phyloP scores from a whole-genome alignment of 2,113 vertebrate genomes.

The Candoia aspera region DNA sequence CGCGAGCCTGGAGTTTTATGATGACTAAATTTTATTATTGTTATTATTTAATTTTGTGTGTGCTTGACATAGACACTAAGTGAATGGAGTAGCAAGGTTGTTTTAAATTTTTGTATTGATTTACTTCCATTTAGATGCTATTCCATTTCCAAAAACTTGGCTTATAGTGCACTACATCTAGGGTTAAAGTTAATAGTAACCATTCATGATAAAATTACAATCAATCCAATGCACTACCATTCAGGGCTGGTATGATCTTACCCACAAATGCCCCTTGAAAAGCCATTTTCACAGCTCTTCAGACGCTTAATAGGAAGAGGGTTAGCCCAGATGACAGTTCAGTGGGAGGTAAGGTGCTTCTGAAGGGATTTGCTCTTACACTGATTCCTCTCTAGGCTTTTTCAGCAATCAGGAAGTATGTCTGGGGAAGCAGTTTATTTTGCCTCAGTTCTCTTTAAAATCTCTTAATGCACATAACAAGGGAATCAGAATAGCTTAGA shows the following conservation, averaged over 20 bases:
- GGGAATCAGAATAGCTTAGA: not conserved
- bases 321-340: not conserved
- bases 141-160: not conserved
- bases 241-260: not conserved
- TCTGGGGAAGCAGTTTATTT: not conserved
- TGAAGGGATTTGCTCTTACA: not conserved
- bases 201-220: not conserved
- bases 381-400: not conserved
- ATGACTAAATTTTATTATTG: no score
- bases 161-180: not conserved
- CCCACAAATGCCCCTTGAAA: not conserved
- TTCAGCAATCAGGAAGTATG: not conserved
- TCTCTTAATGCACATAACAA: not conserved
- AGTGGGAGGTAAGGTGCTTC: not conserved
- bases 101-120: not conserved
- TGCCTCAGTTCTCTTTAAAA: not conserved
- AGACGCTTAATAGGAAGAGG: not conserved
- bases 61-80: not conserved
- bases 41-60: not conserved
- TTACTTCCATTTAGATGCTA: not conserved
- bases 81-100: not conserved
- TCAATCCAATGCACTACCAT: not conserved
- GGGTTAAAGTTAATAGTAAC: not conserved
- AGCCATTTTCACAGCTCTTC: not conserved
- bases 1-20: no score